Evolutionary conservation across 2,888 invertebrate species (phyloP), one percentile per base, ranked within the genome.

Genomic region (Agrochola lota): DNA sequence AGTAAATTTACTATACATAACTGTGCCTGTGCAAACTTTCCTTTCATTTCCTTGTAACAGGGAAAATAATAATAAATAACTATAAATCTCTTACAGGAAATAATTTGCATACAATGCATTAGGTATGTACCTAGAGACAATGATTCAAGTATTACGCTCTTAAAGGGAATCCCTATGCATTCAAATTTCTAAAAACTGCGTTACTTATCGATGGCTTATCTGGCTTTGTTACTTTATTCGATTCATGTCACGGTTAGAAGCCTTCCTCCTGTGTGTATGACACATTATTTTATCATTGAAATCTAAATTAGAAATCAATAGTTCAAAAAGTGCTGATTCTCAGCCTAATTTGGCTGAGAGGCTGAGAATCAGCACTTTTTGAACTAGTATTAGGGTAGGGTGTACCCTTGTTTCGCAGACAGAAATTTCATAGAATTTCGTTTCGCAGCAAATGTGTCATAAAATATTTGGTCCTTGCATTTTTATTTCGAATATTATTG

Each of bases 51-150:
- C 30, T 35, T 43, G 26, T 35, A 20, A 64, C 26, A 35, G 63
- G 84, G 60, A 78, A 26, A 49, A 12, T 8, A 52, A 20, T 55
- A 35, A 17, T n/a, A 74, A 20, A 57, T 52, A 20, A 71, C 15
- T 20, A 20, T 30, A 72, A 55, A 66, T 70, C 26, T 72, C 17
- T 69, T 20, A 59, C 26, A 73, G 74, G 85, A 84, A 81, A 72
- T 78, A 67, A 78, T 74, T 62, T 52, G 52, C 78, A 81, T 69
- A 82, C 72, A 85, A 75, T 73, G 46, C n/a, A 57, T 35, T 52
- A 66, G 11, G 49, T 62, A 46, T 9, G 5, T 15, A n/a, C 30
- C 4, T 67, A 35, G 1, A 35, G 1, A 9, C 43, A 46, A 23
- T 84, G 84, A 83, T 71, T 83, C 75, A 84, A 55, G 23, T 30